These are phyloP conservation scores for Ganaspis sp. DNA, from an alignment of 1,140 invertebrate genomes.

Conservation along the genomic window DNA sequence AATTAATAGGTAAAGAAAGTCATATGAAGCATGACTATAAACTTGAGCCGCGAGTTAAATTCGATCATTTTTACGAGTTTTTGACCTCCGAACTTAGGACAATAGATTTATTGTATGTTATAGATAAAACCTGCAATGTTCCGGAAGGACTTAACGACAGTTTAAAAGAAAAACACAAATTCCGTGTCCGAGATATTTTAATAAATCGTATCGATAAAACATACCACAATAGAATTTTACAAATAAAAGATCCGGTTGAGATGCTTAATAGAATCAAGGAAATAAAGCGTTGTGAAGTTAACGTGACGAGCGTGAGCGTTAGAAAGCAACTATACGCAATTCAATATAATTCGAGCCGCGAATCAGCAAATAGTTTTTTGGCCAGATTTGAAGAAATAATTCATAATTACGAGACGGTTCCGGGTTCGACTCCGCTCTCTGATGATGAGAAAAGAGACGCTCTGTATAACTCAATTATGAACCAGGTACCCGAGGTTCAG, in stretches of 20 bases:
- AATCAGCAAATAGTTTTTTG: constrained; percentile 30
- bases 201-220: constrained; percentile 37
- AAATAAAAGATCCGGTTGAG: constrained; percentile 10
- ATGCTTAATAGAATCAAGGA: constrained; percentile 30
- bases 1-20: constrained; percentile 35
- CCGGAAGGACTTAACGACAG: constrained; percentile 20
- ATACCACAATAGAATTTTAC: constrained; percentile 29
- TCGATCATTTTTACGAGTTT: constrained; percentile 40
- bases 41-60: constrained; percentile 33
- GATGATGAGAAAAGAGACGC: constrained; percentile 41
- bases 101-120: constrained; percentile 39
- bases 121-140: constrained; percentile 24
- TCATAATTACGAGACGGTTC: constrained; percentile 8
- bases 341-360: background rate
- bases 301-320: constrained; percentile 7
- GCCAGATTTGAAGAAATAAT: constrained; percentile 31
- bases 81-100: constrained; percentile 39
- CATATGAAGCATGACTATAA: constrained; percentile 46
- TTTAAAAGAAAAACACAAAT: constrained; percentile 38
- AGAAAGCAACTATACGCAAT: constrained; percentile 32
- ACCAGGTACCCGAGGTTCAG: background rate
- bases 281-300: constrained; percentile 36
- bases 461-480: background rate
- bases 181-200: constrained; percentile 42
- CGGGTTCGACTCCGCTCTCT: background rate